Conservation (phyloP, 1,140 invertebrate genomes). For the Drosophila willistoni region DNA sequence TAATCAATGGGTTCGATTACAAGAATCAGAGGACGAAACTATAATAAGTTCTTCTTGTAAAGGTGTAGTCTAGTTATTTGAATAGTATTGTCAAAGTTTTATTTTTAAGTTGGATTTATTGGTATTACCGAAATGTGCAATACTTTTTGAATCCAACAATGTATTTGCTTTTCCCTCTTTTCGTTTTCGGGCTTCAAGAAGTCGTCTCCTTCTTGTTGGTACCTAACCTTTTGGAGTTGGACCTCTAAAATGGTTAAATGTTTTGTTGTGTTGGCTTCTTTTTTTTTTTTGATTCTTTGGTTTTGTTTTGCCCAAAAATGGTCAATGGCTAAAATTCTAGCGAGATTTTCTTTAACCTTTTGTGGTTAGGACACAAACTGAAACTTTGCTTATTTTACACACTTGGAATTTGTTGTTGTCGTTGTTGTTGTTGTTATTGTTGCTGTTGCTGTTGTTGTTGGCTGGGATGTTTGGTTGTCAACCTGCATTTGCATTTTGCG, state of each 20-base stretch:
- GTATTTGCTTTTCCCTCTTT: constrained; percentile 10
- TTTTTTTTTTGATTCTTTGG: neutral
- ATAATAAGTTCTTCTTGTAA: no score
- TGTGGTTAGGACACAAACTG: constrained; percentile 36
- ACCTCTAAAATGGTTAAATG: constrained; percentile 65
- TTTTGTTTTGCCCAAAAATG: constrained; percentile 57
- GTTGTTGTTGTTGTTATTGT: neutral
- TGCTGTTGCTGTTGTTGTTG: constrained; percentile 8
- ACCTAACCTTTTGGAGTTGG: constrained; percentile 1
- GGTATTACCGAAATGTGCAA: no score
- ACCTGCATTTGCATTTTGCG: constrained; percentile 75
- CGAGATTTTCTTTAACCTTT: constrained; percentile 75
- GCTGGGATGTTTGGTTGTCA: constrained; percentile 44
- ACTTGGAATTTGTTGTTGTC: constrained; percentile 16
- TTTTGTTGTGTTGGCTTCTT: constrained; percentile 28
- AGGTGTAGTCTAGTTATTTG: no score
- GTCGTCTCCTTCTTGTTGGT: neutral
- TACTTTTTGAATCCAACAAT: neutral
- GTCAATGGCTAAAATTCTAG: constrained; percentile 56
- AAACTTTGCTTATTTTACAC: constrained; percentile 57
- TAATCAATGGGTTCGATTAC: no score
- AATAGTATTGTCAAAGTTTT: no score
- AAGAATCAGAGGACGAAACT: no score
- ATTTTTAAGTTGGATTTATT: no score
- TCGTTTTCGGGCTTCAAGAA: neutral